Evolutionary conservation across 2,888 invertebrate species (phyloP).

Genomic region (Lithodes maja): DNA sequence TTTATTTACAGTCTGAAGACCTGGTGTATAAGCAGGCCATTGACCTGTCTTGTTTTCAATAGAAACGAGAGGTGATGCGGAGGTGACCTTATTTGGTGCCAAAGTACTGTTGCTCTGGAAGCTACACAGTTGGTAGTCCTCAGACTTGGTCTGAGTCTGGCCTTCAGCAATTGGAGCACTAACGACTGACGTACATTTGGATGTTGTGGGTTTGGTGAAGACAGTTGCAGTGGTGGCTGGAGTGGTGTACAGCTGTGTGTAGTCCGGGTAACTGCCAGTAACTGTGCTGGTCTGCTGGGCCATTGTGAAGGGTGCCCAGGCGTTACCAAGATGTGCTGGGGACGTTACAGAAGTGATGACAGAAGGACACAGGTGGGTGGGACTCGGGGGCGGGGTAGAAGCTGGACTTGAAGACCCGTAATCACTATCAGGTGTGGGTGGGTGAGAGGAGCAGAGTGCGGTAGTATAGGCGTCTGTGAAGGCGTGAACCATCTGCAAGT

Average conservation of each 20-base stretch:
- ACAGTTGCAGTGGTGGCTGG: background rate
- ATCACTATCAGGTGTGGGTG: constrained; percentile 60
- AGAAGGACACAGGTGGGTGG: constrained; percentile 43
- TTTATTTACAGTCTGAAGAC: constrained; percentile 23
- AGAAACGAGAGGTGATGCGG: constrained; percentile 35
- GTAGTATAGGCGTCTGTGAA: constrained; percentile 59
- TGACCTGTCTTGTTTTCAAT: constrained; percentile 56
- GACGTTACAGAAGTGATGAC: background rate
- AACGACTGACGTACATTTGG: background rate
- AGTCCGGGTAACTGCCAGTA: constrained; percentile 35
- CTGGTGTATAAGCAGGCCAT: constrained; percentile 5
- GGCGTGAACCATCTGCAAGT: constrained; percentile 63
- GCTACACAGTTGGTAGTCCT: constrained; percentile 23
- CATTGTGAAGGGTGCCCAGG: constrained; percentile 58
- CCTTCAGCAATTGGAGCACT: background rate
- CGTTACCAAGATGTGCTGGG: constrained; percentile 27
- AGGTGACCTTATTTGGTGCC: constrained; percentile 8
- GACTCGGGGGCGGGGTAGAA: constrained; percentile 51
- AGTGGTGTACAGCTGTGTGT: constrained; percentile 48
- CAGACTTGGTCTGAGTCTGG: constrained; percentile 31
- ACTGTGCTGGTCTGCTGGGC: constrained; percentile 43
- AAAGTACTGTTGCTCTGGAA: constrained; percentile 27
- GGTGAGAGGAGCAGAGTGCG: constrained; percentile 44
- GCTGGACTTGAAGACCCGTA: constrained; percentile 58
- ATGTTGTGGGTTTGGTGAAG: constrained; percentile 31